Percentiles rank a stretch among this genome's conserved stretches.
phyloP scores from a whole-genome alignment of 2,888 invertebrate genomes.

The Latrodectus elegans region DNA sequence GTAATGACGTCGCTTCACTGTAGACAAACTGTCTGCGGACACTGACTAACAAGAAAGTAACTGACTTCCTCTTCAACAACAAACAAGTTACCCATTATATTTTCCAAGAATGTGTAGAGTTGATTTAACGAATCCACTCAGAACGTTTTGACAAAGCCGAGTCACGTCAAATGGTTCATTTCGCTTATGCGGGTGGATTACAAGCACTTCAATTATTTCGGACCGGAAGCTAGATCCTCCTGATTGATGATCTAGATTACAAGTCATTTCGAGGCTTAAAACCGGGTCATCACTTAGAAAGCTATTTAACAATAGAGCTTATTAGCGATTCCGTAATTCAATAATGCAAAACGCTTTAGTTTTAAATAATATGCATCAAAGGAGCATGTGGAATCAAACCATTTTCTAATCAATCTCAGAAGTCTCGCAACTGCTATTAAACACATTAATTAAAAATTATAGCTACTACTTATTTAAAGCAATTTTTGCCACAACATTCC shows the following conservation, averaged over 20 bases:
- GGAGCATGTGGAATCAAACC: too few relatives aligned
- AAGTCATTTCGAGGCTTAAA: slow-evolving; percentile 52
- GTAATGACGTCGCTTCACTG: too few relatives aligned
- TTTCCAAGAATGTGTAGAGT: slow-evolving; percentile 29
- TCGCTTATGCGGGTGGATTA: slow-evolving; percentile 37
- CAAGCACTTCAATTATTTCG: slow-evolving; percentile 57
- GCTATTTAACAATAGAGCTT: not conserved
- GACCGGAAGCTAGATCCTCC: slow-evolving; percentile 60
- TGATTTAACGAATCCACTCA: slow-evolving; percentile 47
- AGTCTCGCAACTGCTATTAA: too few relatives aligned
- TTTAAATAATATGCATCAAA: too few relatives aligned
- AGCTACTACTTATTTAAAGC: too few relatives aligned
- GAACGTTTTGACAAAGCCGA: slow-evolving; percentile 31
- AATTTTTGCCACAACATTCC: too few relatives aligned
- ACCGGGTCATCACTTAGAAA: slow-evolving; percentile 36
- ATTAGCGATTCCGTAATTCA: not conserved
- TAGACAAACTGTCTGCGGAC: too few relatives aligned
- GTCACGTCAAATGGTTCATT: slow-evolving; percentile 23
- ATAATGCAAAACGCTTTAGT: not conserved
- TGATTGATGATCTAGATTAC: slow-evolving; percentile 64
- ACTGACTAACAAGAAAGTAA: too few relatives aligned
- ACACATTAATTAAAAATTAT: too few relatives aligned
- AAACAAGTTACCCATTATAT: slow-evolving; percentile 37
- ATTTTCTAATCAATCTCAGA: too few relatives aligned
- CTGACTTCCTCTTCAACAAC: not conserved